These are phyloP conservation scores for Mus musculus DNA, from an alignment of 2,113 vertebrate species.

Conservation along the genomic window GRCm39 chr7:111671501-111672000, in stretches of 20 bases:
- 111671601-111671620: background rate
- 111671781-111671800: background rate
- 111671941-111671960: slow-evolving; percentile 47
- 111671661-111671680: background rate
- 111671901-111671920: background rate
- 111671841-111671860: background rate
- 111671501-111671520: background rate
- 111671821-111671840: background rate
- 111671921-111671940: background rate
- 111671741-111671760: background rate
- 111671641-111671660: background rate
- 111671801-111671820: background rate
- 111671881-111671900: background rate
- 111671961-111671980: background rate
- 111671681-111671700: background rate
- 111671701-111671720: background rate
- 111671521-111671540: background rate
- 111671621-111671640: background rate
- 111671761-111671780: background rate
- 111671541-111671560: background rate
- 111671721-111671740: background rate
- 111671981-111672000: background rate
- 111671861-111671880: background rate
- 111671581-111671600: background rate
- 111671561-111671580: background rate